A percentile compares a stretch with the other conserved stretches of the same genome.
Evolutionary conservation across 2,797 vertebrate species (phyloP).

Genomic region (Natrix natrix): DNA sequence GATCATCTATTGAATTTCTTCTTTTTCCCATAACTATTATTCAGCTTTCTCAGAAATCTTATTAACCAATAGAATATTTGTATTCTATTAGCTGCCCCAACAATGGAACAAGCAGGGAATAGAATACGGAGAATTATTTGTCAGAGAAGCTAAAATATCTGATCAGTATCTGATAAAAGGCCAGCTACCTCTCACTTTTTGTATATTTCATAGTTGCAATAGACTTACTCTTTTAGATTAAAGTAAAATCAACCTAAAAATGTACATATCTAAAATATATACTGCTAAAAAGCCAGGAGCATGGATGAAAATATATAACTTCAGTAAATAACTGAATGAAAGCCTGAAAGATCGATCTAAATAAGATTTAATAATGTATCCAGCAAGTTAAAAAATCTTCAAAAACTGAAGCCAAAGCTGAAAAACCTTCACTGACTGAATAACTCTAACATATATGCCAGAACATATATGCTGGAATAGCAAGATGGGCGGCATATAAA

Average conservation of each 20-base stretch:
- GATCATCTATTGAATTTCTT: neutral
- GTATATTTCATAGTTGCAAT: neutral
- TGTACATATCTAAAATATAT: neutral
- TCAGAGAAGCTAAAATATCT: neutral
- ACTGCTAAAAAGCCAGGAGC: neutral
- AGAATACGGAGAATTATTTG: neutral
- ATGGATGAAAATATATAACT: neutral
- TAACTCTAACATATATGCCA: neutral
- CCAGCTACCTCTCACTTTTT: neutral
- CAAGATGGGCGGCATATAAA: neutral
- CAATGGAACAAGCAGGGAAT: neutral
- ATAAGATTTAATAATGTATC: neutral
- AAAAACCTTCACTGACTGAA: neutral
- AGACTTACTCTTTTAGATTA: no score
- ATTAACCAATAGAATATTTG: slow-evolving; percentile 3
- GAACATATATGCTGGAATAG: neutral
- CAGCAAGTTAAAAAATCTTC: neutral
- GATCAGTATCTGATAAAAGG: neutral
- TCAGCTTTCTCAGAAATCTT: slow-evolving; percentile 5
- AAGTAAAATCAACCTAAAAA: neutral
- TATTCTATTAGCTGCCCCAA: neutral
- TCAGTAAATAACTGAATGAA: neutral
- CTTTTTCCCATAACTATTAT: neutral
- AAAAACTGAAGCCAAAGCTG: neutral
- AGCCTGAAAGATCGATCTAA: neutral